Percentiles rank a stretch among this genome's conserved stretches.
These are phyloP conservation scores for Sphaerophoria taeniata DNA, from an alignment of 2,888 invertebrate species.

Conservation along the genomic window DNA sequence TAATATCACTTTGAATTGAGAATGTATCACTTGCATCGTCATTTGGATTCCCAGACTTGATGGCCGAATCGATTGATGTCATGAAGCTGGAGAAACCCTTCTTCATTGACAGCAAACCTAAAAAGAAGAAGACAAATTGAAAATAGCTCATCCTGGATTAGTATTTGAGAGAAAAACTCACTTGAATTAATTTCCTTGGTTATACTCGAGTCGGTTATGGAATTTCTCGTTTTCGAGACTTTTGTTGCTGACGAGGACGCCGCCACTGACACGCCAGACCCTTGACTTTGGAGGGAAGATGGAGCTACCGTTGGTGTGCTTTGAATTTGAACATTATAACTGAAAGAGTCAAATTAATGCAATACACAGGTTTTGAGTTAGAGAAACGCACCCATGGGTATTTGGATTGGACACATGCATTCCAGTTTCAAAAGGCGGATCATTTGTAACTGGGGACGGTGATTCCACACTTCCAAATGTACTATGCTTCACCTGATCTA, in stretches of 20 bases:
- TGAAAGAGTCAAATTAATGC: constrained; percentile 51
- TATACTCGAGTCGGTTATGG: constrained; percentile 79
- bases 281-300: constrained; percentile 78
- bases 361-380: neutral
- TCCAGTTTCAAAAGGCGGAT: constrained; percentile 79
- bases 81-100: constrained; percentile 92
- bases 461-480: constrained; percentile 82
- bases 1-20: constrained; percentile 91
- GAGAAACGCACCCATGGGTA: constrained; percentile 81
- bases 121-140: neutral
- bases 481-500: constrained; percentile 81
- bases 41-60: constrained; percentile 86
- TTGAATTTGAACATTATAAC: constrained; percentile 82
- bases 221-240: constrained; percentile 78
- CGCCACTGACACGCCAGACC: constrained; percentile 79
- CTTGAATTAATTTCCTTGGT: constrained; percentile 84
- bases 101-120: constrained; percentile 90
- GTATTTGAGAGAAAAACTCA: constrained; percentile 62
- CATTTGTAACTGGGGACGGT: constrained; percentile 82
- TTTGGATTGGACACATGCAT: constrained; percentile 81
- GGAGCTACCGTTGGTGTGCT: constrained; percentile 80
- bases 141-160: neutral
- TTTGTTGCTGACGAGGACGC: constrained; percentile 81
- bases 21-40: constrained; percentile 90
- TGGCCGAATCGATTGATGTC: constrained; percentile 92